Base-by-base conservation (phyloP, 2,797 vertebrate species). In the Chloroceryle inda region DNA sequence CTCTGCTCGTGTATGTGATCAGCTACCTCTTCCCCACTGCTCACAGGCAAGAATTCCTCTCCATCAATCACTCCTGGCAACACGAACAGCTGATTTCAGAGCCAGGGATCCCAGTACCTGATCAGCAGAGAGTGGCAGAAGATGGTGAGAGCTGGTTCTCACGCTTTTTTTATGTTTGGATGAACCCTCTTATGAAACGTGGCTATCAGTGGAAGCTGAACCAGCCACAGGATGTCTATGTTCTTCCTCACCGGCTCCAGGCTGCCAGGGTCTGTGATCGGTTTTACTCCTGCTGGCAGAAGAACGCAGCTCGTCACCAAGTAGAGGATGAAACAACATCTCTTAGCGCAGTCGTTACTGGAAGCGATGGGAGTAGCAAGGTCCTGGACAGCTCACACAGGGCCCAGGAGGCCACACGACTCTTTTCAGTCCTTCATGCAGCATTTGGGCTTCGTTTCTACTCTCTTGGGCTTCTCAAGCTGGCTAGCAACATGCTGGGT, bases 141-240 rank as follows among this genome's bases (percentile, higher is more conserved):
- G 99, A 99, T 42, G 99, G 99, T 18, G 99, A 99, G 76, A 98
- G 98, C 92, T 99, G 98, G 96, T n/a, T 99, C 17, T 99, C 99
- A 2, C 97, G 98, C 44, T 98, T 99, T 74, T 99, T 99, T 85
- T 99, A 99, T 91, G 80, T 98, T 59, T 99, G 99, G 99, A 89
- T 99, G 97, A 98, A 98, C n/a, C 99, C 99, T 22, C 98, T 99
- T 7, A 98, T 99, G 95, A 92, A 94, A 49, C 97, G 97, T 19
- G 99, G 99, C 19, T 98, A 98, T 75, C 96, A 89, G 17, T 97
- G 98, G 53, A 98, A 98, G 72, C 97, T 99, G 88, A 98, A 96
- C 56, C 96, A 96, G 35, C 98, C 99, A 0, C 95, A 96, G 8
- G 98, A 99, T 38, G 97, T 99, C 62, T 99, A 97, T 69, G 98